Conservation (phyloP, 2,797 vertebrate genomes). For the Crocidura indochinensis region DNA sequence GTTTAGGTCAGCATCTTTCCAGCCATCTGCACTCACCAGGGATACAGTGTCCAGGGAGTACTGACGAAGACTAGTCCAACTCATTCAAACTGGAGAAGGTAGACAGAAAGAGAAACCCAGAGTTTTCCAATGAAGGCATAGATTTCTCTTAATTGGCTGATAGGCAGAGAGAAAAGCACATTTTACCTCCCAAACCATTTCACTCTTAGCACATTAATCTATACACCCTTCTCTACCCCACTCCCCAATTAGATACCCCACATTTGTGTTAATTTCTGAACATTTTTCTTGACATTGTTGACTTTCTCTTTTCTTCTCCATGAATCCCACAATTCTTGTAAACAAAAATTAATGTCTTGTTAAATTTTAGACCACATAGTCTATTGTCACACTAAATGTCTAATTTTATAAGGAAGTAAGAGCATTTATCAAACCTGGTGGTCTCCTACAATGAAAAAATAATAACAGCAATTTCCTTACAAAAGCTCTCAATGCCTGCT, state of each 20-base stretch:
- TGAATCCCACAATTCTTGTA: background rate
- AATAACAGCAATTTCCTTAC: background rate
- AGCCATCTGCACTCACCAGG: background rate
- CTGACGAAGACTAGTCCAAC: no score
- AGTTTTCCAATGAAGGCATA: background rate
- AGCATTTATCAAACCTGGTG: background rate
- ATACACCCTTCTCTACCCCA: no score
- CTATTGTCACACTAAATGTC: background rate
- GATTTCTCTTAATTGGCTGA: background rate
- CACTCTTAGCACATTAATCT: background rate
- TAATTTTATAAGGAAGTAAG: conserved; percentile 51
- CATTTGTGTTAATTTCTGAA: background rate
- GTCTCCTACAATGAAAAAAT: conserved; percentile 23
- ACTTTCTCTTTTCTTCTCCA: background rate
- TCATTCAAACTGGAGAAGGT: background rate
- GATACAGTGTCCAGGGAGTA: no score
- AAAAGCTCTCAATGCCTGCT: background rate
- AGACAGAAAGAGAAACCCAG: conserved; percentile 19
- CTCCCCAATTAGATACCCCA: background rate
- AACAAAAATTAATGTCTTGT: background rate
- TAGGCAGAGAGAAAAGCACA: background rate
- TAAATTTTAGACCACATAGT: background rate
- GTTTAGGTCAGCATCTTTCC: background rate
- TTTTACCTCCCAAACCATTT: background rate
- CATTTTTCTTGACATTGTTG: background rate